Percentiles rank a stretch among this genome's conserved stretches.
Evolutionary conservation across 2,888 invertebrate genomes (phyloP).

Genomic region (Trissolcus japonicus): DNA sequence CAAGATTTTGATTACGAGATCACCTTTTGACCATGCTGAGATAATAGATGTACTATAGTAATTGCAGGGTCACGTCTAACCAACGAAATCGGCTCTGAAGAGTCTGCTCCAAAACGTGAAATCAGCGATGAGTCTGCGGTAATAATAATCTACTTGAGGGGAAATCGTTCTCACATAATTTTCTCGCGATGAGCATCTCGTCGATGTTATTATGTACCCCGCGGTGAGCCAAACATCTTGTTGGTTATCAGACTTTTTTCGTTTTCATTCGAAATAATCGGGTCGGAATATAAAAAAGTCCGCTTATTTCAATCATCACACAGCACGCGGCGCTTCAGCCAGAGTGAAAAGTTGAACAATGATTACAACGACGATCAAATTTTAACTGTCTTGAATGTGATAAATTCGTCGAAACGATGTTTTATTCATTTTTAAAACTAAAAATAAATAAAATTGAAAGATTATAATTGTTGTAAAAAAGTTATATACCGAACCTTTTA

Average conservation of each 20-base stretch:
- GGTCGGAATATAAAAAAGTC: neutral
- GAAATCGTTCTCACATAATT: conserved; percentile 76
- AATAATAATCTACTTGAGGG: conserved; percentile 69
- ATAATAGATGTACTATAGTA: conserved; percentile 68
- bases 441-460: no score
- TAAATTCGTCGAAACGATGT: no score
- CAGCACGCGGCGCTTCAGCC: no score
- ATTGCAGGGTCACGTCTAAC: conserved; percentile 67
- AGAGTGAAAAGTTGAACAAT: no score
- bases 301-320: neutral
- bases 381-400: no score
- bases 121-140: conserved; percentile 34
- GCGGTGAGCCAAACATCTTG: conserved; percentile 19
- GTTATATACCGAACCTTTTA: neutral
- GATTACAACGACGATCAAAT: no score
- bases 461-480: no score
- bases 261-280: conserved; percentile 19
- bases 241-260: conserved; percentile 23
- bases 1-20: conserved; percentile 69
- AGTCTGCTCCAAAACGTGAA: conserved; percentile 65
- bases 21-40: conserved; percentile 71
- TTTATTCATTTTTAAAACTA: no score
- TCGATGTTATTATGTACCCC: conserved; percentile 47
- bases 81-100: conserved; percentile 68
- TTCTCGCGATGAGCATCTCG: conserved; percentile 68